These are phyloP conservation scores for Atethmia centrago DNA, from an alignment of 2,888 invertebrate genomes.

Conservation along the genomic window DNA sequence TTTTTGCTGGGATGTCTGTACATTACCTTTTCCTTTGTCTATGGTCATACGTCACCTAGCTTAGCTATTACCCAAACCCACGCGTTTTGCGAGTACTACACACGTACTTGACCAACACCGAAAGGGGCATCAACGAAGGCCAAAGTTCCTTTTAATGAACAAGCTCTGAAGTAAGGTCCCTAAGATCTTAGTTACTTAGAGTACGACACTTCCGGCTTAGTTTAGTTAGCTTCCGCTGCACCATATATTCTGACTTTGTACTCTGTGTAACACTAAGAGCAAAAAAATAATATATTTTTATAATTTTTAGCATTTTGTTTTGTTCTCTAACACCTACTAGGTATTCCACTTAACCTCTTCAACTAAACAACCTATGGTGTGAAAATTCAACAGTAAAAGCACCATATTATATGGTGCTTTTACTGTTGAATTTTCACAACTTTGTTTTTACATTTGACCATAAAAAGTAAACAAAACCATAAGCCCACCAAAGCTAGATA, in stretches of 20 bases:
- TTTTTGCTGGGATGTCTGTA: not conserved
- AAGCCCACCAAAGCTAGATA: not conserved
- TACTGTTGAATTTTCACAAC: not conserved
- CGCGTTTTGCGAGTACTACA: not conserved
- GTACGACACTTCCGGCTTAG: not conserved
- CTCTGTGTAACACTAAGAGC: not conserved
- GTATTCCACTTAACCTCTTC: not conserved
- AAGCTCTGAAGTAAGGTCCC: not conserved
- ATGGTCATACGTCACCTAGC: too few species aligned
- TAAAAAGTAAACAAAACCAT: not conserved
- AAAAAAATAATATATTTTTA: too few species aligned
- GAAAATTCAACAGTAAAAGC: too few species aligned
- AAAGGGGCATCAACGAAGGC: not conserved
- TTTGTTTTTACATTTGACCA: not conserved
- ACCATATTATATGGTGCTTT: too few species aligned
- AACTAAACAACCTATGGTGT: not conserved
- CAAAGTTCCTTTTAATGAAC: not conserved
- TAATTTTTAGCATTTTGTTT: not conserved
- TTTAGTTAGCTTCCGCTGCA: not conserved
- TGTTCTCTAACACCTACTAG: not conserved
- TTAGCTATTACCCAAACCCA: not conserved
- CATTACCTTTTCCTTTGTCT: not conserved
- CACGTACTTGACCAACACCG: too few species aligned
- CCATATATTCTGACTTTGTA: not conserved
- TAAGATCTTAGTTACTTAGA: constrained; percentile 10